phyloP scores from a whole-genome alignment of 2,797 vertebrate genomes.

The Amphiprion clarkii region DNA sequence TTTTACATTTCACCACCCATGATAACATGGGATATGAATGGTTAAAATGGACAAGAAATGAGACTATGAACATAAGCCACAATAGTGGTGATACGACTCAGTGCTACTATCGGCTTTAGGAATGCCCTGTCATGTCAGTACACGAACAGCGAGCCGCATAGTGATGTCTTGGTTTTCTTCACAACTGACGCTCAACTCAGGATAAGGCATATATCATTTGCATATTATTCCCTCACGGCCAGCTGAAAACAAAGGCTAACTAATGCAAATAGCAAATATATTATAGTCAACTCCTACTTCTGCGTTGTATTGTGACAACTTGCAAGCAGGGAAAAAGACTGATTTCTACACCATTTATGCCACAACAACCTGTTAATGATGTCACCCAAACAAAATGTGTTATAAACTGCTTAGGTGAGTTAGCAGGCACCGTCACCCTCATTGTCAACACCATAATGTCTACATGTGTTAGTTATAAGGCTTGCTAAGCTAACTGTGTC shows the following conservation, averaged over 20 bases:
- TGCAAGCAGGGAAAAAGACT: neutral
- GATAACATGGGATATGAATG: neutral
- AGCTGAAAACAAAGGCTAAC: neutral
- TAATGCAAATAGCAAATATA: neutral
- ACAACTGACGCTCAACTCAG: constrained; percentile 8
- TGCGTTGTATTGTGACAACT: neutral
- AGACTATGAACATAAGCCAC: constrained; percentile 33
- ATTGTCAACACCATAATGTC: neutral
- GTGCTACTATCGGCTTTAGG: constrained; percentile 61
- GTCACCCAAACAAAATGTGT: neutral
- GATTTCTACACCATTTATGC: neutral
- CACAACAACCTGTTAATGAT: neutral
- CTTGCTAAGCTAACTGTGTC: constrained; percentile 29
- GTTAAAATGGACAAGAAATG: constrained; percentile 26
- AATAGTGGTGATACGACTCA: constrained; percentile 42
- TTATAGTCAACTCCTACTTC: neutral
- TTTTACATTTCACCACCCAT: neutral
- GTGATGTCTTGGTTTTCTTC: constrained; percentile 45
- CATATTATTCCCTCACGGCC: neutral
- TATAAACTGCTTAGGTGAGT: neutral
- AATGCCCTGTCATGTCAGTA: constrained; percentile 76
- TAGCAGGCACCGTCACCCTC: neutral
- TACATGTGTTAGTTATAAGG: constrained; percentile 21
- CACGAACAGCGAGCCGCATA: constrained; percentile 59
- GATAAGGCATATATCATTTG: constrained; percentile 12